These are phyloP conservation scores for Crypturellus undulatus DNA, from an alignment of 2,113 vertebrate genomes.

Conservation along the genomic window DNA sequence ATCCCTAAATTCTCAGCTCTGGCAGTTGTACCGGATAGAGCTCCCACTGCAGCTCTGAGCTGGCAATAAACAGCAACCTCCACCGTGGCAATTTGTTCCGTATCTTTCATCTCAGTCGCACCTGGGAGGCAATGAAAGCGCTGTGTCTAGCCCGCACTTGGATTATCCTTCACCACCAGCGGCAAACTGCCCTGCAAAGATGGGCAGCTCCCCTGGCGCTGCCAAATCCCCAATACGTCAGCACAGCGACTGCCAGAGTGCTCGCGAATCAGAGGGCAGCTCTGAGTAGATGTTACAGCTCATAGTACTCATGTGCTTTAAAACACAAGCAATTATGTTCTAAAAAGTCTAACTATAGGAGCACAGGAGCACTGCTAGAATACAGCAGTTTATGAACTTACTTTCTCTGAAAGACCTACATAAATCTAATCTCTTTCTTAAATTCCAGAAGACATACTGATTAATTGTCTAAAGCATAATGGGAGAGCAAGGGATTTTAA, in stretches of 20 bases:
- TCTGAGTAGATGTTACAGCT: neutral
- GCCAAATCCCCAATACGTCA: neutral
- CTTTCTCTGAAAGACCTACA: neutral
- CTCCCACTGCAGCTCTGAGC: neutral
- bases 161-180: neutral
- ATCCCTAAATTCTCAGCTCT: neutral
- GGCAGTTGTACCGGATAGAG: neutral
- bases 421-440: neutral
- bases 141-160: neutral
- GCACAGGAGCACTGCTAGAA: neutral
- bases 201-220: neutral
- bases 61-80: conserved; percentile 3
- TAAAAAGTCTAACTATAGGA: neutral
- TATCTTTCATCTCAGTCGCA: conserved; percentile 16
- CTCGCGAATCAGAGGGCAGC: neutral
- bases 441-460: neutral
- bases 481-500: neutral
- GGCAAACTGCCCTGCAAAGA: neutral
- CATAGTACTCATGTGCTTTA: neutral
- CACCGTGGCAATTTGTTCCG: neutral
- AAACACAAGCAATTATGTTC: neutral
- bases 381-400: neutral
- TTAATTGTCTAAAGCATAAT: neutral
- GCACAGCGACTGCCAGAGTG: neutral
- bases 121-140: conserved; percentile 31